These are phyloP conservation scores for Vipera latastei DNA, from an alignment of 2,797 vertebrate genomes.

Conservation along the genomic window DNA sequence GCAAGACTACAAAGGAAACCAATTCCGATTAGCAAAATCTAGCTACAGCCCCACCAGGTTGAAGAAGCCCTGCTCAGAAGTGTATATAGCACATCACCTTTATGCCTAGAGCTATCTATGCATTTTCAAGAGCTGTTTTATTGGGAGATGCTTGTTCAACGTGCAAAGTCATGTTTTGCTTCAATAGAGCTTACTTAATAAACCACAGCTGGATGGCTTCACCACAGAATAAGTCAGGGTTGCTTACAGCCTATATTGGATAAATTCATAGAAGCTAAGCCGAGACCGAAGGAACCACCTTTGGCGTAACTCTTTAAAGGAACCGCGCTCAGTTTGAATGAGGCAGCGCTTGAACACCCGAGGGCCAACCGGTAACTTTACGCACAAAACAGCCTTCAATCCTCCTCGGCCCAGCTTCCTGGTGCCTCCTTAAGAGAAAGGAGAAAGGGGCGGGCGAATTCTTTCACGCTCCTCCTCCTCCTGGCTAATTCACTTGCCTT, in stretches of 20 bases:
- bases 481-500: conserved; percentile 63
- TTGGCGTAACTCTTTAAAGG: background rate
- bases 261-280: background rate
- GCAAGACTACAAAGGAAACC: background rate
- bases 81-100: background rate
- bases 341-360: background rate
- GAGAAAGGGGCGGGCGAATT: conserved; percentile 50
- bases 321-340: background rate
- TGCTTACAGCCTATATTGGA: background rate
- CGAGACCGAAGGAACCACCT: background rate
- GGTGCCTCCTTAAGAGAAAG: conserved; percentile 61
- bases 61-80: background rate
- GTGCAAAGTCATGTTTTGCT: background rate
- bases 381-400: background rate
- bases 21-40: background rate
- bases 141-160: background rate
- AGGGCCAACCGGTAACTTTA: background rate
- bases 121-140: background rate
- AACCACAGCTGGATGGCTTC: background rate
- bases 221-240: background rate
- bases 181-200: background rate
- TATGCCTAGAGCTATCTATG: background rate
- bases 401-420: background rate
- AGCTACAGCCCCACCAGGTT: background rate
- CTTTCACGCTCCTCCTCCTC: conserved; percentile 49